phyloP scores from a whole-genome alignment of 2,888 invertebrate genomes.

The Xylophagus ater region DNA sequence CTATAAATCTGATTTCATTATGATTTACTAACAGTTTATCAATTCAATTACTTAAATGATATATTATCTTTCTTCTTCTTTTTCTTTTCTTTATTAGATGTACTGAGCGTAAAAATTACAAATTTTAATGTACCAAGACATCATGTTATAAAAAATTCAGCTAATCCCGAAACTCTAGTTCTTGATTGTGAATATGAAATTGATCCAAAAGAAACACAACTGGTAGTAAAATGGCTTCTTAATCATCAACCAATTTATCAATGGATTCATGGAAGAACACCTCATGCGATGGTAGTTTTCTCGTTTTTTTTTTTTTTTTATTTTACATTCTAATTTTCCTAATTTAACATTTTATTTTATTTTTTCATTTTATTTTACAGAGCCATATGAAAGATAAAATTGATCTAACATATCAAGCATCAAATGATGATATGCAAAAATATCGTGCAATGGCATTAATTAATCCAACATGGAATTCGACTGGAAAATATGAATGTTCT shows the following conservation, averaged over 20 bases:
- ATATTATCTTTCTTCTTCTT: not conserved
- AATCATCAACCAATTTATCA: constrained; percentile 64
- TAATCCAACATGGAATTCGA: constrained; percentile 55
- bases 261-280: constrained; percentile 62
- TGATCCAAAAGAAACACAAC: constrained; percentile 50
- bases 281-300: constrained; percentile 48
- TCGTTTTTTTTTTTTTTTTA: constrained; percentile 21
- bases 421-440: constrained; percentile 54
- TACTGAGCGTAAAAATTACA: constrained; percentile 9
- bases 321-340: too few relatives aligned
- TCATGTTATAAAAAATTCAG: constrained; percentile 22
- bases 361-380: constrained; percentile 14
- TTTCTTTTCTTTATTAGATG: constrained; percentile 2
- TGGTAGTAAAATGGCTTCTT: constrained; percentile 68
- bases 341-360: not conserved
- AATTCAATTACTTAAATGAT: not conserved
- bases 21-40: too few relatives aligned
- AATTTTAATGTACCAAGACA: constrained; percentile 10
- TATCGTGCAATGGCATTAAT: constrained; percentile 59
- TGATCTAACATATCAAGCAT: constrained; percentile 53
- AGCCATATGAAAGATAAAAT: constrained; percentile 42
- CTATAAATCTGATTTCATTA: too few relatives aligned
- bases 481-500: constrained; percentile 62
- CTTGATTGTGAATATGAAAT: constrained; percentile 61
- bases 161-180: constrained; percentile 46